phyloP scores from a whole-genome alignment of 2,888 invertebrate species.

The Parapristionchus giblindavisi region DNA sequence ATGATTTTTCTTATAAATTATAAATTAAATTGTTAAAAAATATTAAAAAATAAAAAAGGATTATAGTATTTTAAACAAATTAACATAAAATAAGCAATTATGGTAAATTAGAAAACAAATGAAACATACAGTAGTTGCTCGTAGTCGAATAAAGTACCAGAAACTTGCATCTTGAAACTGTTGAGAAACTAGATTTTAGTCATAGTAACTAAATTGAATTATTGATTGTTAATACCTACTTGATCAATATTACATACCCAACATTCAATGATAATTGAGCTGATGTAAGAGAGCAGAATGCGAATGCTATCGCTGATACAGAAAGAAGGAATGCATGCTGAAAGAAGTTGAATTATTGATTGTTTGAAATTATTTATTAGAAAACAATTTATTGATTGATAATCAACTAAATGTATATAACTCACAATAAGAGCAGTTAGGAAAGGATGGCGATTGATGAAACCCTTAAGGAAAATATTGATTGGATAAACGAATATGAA shows the following conservation, averaged over 20 bases:
- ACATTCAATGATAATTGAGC: constrained; percentile 24
- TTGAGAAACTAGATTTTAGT: constrained; percentile 27
- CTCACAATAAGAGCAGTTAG: constrained; percentile 28
- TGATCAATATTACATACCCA: constrained; percentile 6
- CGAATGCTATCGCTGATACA: constrained; percentile 4
- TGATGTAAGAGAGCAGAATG: constrained; percentile 28
- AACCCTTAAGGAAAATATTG: neutral
- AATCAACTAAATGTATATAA: neutral
- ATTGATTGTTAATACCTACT: neutral
- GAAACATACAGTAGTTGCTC: constrained; percentile 30
- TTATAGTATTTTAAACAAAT: too few relatives aligned
- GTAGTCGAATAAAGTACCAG: constrained; percentile 37
- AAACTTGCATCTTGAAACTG: constrained; percentile 35
- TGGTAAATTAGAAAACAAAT: too few relatives aligned
- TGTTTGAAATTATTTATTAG: too few relatives aligned
- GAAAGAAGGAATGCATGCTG: constrained; percentile 31
- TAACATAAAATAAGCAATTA: too few relatives aligned
- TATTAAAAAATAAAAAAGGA: too few relatives aligned
- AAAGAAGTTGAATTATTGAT: neutral
- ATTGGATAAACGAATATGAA: neutral
- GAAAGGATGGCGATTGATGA: constrained; percentile 35
- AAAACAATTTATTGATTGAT: too few relatives aligned
- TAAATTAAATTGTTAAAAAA: too few relatives aligned
- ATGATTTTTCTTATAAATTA: too few relatives aligned
- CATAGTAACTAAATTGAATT: constrained; percentile 11